Evolutionary conservation across 2,888 invertebrate species (phyloP).

Genomic region (Anaspis maculata): DNA sequence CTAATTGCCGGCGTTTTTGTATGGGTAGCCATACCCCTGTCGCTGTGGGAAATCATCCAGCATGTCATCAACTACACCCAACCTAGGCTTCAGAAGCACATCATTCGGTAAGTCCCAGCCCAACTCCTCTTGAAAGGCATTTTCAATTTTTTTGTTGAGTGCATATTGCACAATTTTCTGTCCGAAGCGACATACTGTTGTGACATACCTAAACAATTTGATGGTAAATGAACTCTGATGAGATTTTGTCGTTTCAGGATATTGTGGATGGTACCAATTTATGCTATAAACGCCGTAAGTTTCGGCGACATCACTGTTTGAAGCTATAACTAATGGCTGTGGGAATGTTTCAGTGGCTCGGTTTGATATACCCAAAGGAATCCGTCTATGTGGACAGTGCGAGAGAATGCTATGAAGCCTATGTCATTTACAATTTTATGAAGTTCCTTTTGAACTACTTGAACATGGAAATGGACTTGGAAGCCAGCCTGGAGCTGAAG

Average conservation of each 20-base stretch:
- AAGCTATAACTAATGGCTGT: constrained; percentile 2
- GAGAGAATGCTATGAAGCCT: constrained; percentile 94
- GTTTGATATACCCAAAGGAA: constrained; percentile 75
- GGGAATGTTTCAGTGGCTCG: constrained; percentile 61
- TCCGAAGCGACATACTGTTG: too few species aligned
- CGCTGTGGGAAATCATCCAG: constrained; percentile 90
- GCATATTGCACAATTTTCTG: background rate
- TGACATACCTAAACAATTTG: too few species aligned
- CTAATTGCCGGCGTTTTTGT: constrained; percentile 89
- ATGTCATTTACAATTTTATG: constrained; percentile 98
- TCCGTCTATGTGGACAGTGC: constrained; percentile 90
- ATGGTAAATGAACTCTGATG: too few species aligned
- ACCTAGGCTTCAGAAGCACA: constrained; percentile 86
- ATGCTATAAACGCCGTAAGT: constrained; percentile 87
- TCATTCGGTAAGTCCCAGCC: constrained; percentile 78
- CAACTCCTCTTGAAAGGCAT: too few species aligned
- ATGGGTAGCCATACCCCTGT: constrained; percentile 80
- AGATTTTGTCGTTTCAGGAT: too few species aligned
- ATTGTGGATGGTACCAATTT: constrained; percentile 97
- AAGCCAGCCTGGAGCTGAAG: constrained; percentile 69
- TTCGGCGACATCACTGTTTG: constrained; percentile 3
- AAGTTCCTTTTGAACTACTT: constrained; percentile 86
- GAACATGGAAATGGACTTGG: constrained; percentile 78
- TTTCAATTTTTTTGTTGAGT: constrained; percentile 1
- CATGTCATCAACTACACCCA: constrained; percentile 91